Base-by-base conservation (phyloP, 2,113 vertebrate species). In the Ciconia maguari region DNA sequence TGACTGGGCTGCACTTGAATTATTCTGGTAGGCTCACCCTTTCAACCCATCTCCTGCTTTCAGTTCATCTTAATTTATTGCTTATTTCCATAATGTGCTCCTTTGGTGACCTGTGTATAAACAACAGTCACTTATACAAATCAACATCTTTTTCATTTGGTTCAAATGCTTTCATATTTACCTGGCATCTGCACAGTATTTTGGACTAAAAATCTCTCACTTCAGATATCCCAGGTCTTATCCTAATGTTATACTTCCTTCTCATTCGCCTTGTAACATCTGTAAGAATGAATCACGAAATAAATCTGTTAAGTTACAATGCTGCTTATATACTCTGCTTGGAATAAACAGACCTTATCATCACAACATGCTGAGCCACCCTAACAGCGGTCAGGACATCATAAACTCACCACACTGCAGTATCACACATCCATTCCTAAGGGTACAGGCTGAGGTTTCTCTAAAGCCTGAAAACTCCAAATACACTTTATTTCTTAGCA, bases 61-160 rank as follows among this genome's bases (percentile, higher is more conserved):
- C 74, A 68, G 68, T 70, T 96, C 70, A 80, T 20, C 87, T 77
- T 87, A 93, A 96, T 97, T 90, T 94, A 97, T 94, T 92, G 76
- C 69, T 44, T 66, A 25, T 94, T 94, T 94, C 89, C 91, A 92
- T 72, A 82, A 92, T 4, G 57, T 78, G 91, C 85, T 96, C 77
- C 68, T 92, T 69, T 38, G 38, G 72, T 96, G 92, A 92, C 76
- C 86, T 84, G 32, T 46, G 24, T 83, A 82, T 79, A 92, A 91
- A 92, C 62, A 95, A 94, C 51, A 77, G 42, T 93, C 48, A 6
- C 85, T 94, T 54, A 61, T 6, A 88, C 54, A 93, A 94, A 89
- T 90, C 41, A 88, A 80, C 21, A 5, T 29, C 42, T 44, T 70
- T 76, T 51, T 19, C 42, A 62, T 69, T 66, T 74, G 26, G 58